Evolutionary conservation across 2,113 vertebrate genomes (phyloP).

Genomic region (Lontra canadensis): DNA sequence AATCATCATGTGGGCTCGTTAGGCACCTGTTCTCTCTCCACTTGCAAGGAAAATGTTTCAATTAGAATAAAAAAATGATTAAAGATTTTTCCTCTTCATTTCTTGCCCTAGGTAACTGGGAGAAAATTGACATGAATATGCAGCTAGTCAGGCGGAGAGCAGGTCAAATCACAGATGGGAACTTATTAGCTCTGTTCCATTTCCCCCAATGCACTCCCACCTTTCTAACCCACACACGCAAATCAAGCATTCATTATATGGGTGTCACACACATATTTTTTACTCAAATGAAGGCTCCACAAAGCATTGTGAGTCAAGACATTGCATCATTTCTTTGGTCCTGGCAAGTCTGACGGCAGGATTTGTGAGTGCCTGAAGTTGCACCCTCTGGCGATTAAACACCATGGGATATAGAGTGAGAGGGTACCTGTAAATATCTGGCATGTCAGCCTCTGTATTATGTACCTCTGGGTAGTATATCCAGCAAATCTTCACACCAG

Average conservation of each 20-base stretch:
- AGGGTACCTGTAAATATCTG: neutral
- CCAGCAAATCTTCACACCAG: neutral
- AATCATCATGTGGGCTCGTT: slow-evolving; percentile 77
- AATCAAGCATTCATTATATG: neutral
- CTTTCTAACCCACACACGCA: neutral
- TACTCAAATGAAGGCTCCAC: slow-evolving; percentile 19
- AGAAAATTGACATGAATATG: slow-evolving; percentile 73
- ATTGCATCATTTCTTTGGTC: slow-evolving; percentile 32
- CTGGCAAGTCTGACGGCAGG: neutral
- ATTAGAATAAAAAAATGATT: slow-evolving; percentile 76
- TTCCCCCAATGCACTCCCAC: neutral
- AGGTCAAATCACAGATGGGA: slow-evolving; percentile 68
- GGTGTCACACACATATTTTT: slow-evolving; percentile 26
- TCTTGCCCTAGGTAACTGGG: slow-evolving; percentile 58
- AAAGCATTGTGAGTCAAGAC: neutral
- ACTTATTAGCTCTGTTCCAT: slow-evolving; percentile 54
- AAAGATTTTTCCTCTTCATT: slow-evolving; percentile 63
- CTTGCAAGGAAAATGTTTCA: slow-evolving; percentile 78
- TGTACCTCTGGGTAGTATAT: neutral
- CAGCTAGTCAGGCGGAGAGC: slow-evolving; percentile 63
- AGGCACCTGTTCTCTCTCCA: slow-evolving; percentile 76
- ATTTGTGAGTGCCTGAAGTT: neutral
- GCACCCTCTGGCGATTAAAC: neutral
- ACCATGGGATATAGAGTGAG: neutral
- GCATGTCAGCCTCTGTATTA: neutral